Base-by-base conservation (phyloP, 2,113 vertebrate genomes). In the Cavia aperea region DNA sequence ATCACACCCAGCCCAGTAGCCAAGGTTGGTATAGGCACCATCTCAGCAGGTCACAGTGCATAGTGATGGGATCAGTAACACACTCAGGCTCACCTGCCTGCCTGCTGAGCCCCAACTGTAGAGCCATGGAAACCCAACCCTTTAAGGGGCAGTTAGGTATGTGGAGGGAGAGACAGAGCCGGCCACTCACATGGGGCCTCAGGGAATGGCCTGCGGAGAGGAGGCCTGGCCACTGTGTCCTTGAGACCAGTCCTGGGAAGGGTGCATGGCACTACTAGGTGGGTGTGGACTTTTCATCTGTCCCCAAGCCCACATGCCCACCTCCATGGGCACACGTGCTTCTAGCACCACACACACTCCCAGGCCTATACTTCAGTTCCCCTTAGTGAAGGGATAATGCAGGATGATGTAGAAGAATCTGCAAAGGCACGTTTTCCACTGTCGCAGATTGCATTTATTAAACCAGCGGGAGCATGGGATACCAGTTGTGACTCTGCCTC, bases 341-440 rank as follows among this genome's bases (percentile, higher is more conserved):
- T 39, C 77, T 36, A 70, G 98, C 97, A 97, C 98, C 98, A 97
- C 98, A 98, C 98, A 96, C 97, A 98, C 98, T 98, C 98, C 98
- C 97, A 97, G 98, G 97, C 98, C 98, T 98, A 98, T 98, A 98
- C 97, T 98, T 98, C 98, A 98, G 97, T 98, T 98, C 98, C 98
- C 98, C 98, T 98, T 98, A 98, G 98, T 98, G 98, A 98, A 98
- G 98, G 98, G 98, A 98, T 97, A 98, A 98, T 97, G 98, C 98
- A 98, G 98, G 98, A 98, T 98, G 98, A 98, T 98, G 97, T 97
- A 98, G 98, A 98, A 98, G 49, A 98, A 97, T 97, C 97, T 98
- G 98, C 98, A 98, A 98, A 97, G 98, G 96, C 96, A 98, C 97
- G 96, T 98, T 97, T 97, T 97, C 97, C 97, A 98, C 98, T 97